Conservation (phyloP, 2,888 invertebrate species). For the Pyralis farinalis region DNA sequence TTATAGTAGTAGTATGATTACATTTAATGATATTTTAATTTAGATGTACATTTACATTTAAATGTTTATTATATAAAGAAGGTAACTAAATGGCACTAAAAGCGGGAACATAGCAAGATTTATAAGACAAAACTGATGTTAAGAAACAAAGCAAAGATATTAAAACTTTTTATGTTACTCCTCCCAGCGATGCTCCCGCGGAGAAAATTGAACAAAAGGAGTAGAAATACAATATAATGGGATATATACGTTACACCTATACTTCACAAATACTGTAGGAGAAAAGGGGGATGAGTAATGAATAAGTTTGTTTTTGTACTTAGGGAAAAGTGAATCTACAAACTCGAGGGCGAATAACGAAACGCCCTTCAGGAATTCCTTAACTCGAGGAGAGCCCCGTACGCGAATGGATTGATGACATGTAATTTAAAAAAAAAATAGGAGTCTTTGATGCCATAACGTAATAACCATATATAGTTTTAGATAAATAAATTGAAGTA, state of each 20-base stretch:
- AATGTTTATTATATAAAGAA: neutral
- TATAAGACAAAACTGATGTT: neutral
- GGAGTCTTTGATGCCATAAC: no score
- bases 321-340: slow-evolving; percentile 34
- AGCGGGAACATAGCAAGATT: neutral
- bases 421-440: no score
- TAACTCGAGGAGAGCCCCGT: slow-evolving; percentile 43
- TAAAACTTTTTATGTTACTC: slow-evolving; percentile 3
- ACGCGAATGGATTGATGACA: slow-evolving; percentile 45
- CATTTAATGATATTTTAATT: no score
- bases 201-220: slow-evolving; percentile 1
- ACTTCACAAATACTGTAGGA: slow-evolving; percentile 1
- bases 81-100: neutral
- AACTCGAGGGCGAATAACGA: slow-evolving; percentile 33
- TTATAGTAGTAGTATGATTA: no score
- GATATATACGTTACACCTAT: neutral
- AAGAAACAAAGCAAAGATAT: slow-evolving; percentile 1
- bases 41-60: no score
- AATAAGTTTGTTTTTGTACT: slow-evolving; percentile 38
- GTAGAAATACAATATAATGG: neutral
- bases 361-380: slow-evolving; percentile 43
- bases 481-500: no score
- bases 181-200: neutral
- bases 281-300: slow-evolving; percentile 32
- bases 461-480: no score